phyloP scores from a whole-genome alignment of 2,797 vertebrate genomes.

The Phoebastria nigripes region DNA sequence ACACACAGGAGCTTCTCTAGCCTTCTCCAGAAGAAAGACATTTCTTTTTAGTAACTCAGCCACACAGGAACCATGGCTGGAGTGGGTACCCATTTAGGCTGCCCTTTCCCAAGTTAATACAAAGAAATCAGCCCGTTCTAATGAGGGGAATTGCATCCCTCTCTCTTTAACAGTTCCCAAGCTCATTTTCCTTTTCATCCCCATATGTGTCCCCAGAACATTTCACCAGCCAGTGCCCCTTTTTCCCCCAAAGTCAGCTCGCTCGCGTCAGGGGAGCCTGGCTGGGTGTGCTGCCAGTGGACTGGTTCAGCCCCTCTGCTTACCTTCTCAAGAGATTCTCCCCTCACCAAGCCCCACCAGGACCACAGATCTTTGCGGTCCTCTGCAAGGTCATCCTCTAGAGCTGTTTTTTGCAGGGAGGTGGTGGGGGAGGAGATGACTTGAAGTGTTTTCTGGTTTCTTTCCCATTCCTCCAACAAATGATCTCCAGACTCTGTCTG shows the following conservation, averaged over 20 bases:
- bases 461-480: not conserved
- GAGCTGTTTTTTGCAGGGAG: not conserved
- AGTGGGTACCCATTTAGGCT: not conserved
- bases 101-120: not conserved
- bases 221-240: not conserved
- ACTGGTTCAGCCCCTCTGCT: not conserved
- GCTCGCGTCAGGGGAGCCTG: fast-evolving
- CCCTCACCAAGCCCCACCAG: not conserved
- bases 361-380: fast-evolving
- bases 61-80: not conserved
- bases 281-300: not conserved
- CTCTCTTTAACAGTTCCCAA: not conserved
- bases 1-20: fast-evolving
- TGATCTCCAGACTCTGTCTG: not conserved
- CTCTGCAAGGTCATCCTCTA: not conserved
- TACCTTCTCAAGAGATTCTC: not conserved
- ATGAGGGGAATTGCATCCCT: not conserved
- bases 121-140: not conserved
- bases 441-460: not conserved
- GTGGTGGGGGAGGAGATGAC: fast-evolving
- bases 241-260: not conserved
- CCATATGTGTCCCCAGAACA: fast-evolving
- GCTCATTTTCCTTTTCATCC: not conserved
- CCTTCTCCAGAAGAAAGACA: not conserved
- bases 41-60: not conserved